These are phyloP conservation scores for Tetramorium bicarinatum DNA, from an alignment of 2,888 invertebrate species.

Conservation along the genomic window DNA sequence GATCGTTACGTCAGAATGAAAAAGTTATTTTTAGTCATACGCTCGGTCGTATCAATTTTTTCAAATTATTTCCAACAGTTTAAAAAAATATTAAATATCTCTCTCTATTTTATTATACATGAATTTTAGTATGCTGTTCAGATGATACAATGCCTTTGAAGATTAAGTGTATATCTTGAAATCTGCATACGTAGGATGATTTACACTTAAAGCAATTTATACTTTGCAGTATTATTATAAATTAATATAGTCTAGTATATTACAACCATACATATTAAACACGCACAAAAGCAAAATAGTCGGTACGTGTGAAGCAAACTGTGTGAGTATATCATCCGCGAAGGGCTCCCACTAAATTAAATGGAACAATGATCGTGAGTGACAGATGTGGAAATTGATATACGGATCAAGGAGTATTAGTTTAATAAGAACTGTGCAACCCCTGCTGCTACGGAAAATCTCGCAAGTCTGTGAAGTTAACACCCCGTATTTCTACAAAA, in stretches of 20 bases:
- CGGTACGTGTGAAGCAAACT: constrained; percentile 1
- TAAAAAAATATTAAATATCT: neutral
- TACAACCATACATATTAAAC: constrained; percentile 11
- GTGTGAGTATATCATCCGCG: neutral
- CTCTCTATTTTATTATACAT: neutral
- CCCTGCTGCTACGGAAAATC: neutral
- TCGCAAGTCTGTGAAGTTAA: neutral
- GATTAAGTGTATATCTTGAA: neutral
- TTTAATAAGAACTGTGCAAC: neutral
- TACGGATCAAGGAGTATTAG: constrained; percentile 7
- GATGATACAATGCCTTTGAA: neutral
- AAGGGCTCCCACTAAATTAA: constrained; percentile 14
- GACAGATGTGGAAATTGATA: constrained; percentile 22
- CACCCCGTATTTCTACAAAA: no score
- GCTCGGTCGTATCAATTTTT: neutral
- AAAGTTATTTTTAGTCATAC: neutral
- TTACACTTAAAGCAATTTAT: neutral
- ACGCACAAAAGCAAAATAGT: neutral
- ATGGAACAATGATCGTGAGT: constrained; percentile 7
- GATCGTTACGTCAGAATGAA: neutral
- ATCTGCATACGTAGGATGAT: neutral
- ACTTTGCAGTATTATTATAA: neutral
- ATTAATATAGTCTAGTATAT: neutral
- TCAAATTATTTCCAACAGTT: neutral
- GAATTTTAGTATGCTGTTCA: neutral